These are phyloP conservation scores for Odontomachus brunneus DNA, from an alignment of 1,140 invertebrate species.

Conservation along the genomic window DNA sequence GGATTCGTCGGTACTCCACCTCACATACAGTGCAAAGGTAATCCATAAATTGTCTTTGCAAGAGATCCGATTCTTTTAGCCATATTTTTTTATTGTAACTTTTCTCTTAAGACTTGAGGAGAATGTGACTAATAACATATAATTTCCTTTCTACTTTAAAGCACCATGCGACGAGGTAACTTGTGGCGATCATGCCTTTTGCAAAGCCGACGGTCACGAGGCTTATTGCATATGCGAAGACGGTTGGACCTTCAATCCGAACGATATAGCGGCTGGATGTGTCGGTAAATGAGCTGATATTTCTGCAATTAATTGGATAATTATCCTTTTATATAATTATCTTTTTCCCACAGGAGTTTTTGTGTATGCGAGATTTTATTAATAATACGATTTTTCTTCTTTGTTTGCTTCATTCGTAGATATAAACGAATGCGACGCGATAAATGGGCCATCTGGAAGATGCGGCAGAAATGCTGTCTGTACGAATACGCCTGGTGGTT, in stretches of 20 bases:
- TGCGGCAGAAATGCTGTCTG: slow-evolving; percentile 95
- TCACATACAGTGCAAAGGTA: slow-evolving; percentile 91
- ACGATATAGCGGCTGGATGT: slow-evolving; percentile 94
- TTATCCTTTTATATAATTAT: background rate
- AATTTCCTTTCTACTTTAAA: slow-evolving; percentile 69
- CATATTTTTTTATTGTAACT: no score
- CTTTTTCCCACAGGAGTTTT: background rate
- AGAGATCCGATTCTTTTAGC: background rate
- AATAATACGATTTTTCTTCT: slow-evolving; percentile 26
- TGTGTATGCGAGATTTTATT: background rate
- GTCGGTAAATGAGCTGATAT: slow-evolving; percentile 86
- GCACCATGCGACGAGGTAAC: slow-evolving; percentile 96
- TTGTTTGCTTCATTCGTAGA: slow-evolving; percentile 86
- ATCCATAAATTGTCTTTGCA: background rate
- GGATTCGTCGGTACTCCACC: slow-evolving; percentile 95
- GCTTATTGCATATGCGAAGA: slow-evolving; percentile 97
- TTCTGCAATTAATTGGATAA: background rate
- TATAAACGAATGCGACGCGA: slow-evolving; percentile 95
- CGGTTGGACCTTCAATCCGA: slow-evolving; percentile 96
- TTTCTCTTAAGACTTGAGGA: no score
- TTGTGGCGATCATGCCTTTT: slow-evolving; percentile 95
- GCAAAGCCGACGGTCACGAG: slow-evolving; percentile 94
- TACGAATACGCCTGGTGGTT: slow-evolving; percentile 92
- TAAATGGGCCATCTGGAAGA: slow-evolving; percentile 91
- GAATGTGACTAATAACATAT: background rate